Conservation (phyloP, 2,113 vertebrate species). For the Choloepus hoffmanni region DNA sequence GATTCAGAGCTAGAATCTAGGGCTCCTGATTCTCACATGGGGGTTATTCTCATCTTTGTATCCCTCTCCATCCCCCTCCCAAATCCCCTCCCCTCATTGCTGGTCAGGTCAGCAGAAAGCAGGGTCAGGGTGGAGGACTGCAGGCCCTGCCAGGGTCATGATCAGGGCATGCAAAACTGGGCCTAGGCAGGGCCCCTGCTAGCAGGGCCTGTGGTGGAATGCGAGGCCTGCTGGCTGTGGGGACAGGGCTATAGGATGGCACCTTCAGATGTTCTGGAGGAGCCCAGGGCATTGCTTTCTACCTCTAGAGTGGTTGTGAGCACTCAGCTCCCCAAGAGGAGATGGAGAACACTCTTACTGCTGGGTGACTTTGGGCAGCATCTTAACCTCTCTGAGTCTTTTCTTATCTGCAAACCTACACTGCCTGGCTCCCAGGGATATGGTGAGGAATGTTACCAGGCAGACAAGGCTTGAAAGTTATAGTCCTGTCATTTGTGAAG, state of each 20-base stretch:
- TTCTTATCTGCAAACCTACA: neutral
- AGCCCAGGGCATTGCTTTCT: neutral
- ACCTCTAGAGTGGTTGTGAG: neutral
- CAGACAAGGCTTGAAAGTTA: neutral
- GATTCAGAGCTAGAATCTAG: neutral
- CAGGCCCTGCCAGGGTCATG: neutral
- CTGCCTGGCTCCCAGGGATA: neutral
- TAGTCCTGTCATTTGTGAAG: neutral
- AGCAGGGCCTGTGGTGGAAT: neutral
- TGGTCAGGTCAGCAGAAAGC: neutral
- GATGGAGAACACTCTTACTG: neutral
- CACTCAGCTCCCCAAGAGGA: neutral
- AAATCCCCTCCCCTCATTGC: neutral
- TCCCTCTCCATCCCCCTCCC: rapidly evolving
- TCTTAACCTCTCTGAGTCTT: neutral
- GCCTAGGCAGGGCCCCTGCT: neutral
- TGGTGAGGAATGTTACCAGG: neutral
- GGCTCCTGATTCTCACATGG: neutral
- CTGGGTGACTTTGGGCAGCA: neutral
- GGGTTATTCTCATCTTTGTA: neutral
- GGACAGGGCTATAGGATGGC: neutral
- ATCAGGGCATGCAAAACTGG: neutral
- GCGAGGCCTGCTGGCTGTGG: neutral
- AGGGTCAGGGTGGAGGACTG: neutral
- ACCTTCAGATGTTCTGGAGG: neutral